Evolutionary conservation across 2,888 invertebrate species (phyloP), one percentile per base, ranked within the genome.

Genomic region (Portevinia maculata): DNA sequence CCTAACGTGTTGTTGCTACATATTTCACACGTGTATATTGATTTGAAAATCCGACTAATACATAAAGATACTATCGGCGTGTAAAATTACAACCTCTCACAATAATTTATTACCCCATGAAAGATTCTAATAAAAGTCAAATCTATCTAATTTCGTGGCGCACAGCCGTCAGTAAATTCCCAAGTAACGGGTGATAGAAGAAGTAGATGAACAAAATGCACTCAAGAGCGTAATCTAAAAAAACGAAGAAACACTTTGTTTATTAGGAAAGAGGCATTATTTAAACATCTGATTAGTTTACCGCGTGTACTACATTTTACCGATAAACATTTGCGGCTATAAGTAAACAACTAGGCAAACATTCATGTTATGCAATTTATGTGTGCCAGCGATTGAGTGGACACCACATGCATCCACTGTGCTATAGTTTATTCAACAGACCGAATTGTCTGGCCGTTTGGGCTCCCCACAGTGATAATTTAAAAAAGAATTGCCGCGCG

Each of bases 281-380:
- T 59, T 67, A 73, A 79, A 79, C 79, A 73, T 60, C 73, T 71
- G 64, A 37, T 46, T 37, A 44, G 55, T 55, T 69, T 55, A 55
- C 46, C 24, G 34, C 30, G 37, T 73, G 73, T 67, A 55, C 59
- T 32, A 53, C 39, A 69, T 69, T 69, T 15, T 53, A 15, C 69
- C 21, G 28, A 41, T 79, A 53, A 73, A 73, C 52, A 60, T 79
- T 59, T 64, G 53, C 52, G 24, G 24, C 3, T 24, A 24, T 5
- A 64, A 59, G 52, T 65, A 67, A 73, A 65, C 71, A 78, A 21
- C 13, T 44, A 67, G 11, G 19, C 19, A 70, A 55, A 57, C 76
- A 62, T 39, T 50, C 28, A 15, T 62, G 32, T 79, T 79, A 55
- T 73, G 79, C 65, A 79, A 79, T 32, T 52, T 8, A 15, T 59